Evolutionary conservation across 1,140 invertebrate species (phyloP).

Genomic region (Trichonephila clavata): DNA sequence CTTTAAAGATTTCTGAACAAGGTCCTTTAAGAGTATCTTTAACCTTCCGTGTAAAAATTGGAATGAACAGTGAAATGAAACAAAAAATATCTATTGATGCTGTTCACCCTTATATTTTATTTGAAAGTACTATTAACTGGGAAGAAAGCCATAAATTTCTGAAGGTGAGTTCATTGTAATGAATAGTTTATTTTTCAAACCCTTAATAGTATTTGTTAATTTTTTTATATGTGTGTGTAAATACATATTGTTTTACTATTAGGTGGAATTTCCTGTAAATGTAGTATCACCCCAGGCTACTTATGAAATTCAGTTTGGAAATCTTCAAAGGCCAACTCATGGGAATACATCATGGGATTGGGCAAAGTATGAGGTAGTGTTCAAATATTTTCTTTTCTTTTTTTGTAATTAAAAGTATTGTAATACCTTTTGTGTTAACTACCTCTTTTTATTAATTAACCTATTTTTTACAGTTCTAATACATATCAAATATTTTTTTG

Average conservation of each 20-base stretch:
- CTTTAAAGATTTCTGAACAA: conserved; percentile 78
- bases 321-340: conserved; percentile 82
- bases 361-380: conserved; percentile 83
- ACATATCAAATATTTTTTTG: too few species aligned
- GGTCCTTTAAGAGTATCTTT: conserved; percentile 80
- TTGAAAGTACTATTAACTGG: conserved; percentile 82
- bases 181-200: neutral
- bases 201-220: too few species aligned
- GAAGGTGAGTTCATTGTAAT: conserved; percentile 80
- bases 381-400: neutral
- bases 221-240: too few species aligned
- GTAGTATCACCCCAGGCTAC: conserved; percentile 81
- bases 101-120: conserved; percentile 82
- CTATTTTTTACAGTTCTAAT: neutral
- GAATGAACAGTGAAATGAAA: conserved; percentile 80
- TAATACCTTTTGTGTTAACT: too few species aligned
- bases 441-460: too few species aligned
- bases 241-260: conserved; percentile 4
- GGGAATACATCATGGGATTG: conserved; percentile 84
- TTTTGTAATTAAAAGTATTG: neutral
- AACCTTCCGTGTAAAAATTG: conserved; percentile 80
- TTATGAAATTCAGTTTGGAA: conserved; percentile 84
- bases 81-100: conserved; percentile 82
- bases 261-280: conserved; percentile 82
- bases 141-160: conserved; percentile 83